Base-by-base conservation (phyloP, 1,140 invertebrate genomes). In the Megalopta genalis region DNA sequence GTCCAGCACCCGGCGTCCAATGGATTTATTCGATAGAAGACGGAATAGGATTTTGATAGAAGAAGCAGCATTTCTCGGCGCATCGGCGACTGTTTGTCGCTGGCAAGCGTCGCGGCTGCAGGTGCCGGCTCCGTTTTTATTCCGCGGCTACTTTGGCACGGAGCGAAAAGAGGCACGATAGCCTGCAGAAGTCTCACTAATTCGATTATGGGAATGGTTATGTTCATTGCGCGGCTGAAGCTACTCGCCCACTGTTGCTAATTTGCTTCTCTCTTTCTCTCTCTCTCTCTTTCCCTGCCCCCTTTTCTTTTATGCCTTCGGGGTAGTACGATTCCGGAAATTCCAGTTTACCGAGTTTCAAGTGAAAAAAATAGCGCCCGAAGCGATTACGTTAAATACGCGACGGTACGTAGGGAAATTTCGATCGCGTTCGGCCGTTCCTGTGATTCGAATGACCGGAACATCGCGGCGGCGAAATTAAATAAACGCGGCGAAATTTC, bases 171-270 rank as follows among this genome's bases (percentile, higher is more conserved):
- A 32, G 1, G 6, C n/a, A 18, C 25, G 10, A 21, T 18, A 62
- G 18, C 18, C 39, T 32, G 14, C 37, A 60, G 39, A 62, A 62
- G 25, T 23, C 59, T 73, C 21, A 16, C 27, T 73, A 73, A 73
- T 63, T 52, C 60, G 59, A 73, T 63, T 63, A 49, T n/a, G 39
- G n/a, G 27, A 63, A 73, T 37, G 62, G 39, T 46, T 72, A 62
- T 59, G 54, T 25, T 71, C 6, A 62, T 71, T 62, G 57, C 1
- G 39, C 23, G 9, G 18, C 2, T 14, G 27, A 21, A 25, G 37
- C n/a, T 12, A 39, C 37, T 2, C 14, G n/a, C 7, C 12, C n/a
- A n/a, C 21, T 25, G 37, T 16, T 63, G 42, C 37, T 46, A 23
- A 54, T 54, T 21, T 18, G 6, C 37, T n/a, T n/a, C n/a, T n/a